Percentiles rank a stretch among this genome's conserved stretches.
Evolutionary conservation across 2,113 vertebrate species (phyloP).

Genomic region (Odobenus rosmarus): DNA sequence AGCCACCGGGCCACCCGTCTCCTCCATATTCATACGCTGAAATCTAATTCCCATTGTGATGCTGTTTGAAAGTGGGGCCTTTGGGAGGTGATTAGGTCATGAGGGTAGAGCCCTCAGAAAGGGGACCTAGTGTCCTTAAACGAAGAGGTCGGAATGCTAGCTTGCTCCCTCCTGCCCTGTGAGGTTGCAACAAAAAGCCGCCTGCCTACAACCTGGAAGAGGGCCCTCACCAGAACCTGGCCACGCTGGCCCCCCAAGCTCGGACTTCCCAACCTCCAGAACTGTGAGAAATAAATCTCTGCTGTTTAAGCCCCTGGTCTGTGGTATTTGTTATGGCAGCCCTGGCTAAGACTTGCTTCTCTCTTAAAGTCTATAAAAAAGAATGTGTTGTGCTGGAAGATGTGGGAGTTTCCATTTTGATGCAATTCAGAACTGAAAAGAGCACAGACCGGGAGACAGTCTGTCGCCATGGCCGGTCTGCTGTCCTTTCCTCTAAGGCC

Average conservation of each 20-base stretch:
- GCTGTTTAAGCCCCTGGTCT: not conserved
- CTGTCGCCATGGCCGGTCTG: not conserved
- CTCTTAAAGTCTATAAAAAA: constrained; percentile 43
- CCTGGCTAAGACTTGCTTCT: not conserved
- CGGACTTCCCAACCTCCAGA: not conserved
- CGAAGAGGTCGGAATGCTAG: not conserved
- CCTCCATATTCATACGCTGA: not conserved
- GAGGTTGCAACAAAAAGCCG: not conserved
- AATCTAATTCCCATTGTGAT: not conserved
- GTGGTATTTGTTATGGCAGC: not conserved
- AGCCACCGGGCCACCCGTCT: not conserved
- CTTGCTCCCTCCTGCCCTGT: not conserved
- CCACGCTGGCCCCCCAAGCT: not conserved
- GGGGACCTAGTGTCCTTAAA: not conserved
- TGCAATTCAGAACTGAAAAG: constrained; percentile 5
- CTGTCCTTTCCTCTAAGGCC: not conserved
- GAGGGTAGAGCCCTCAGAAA: not conserved
- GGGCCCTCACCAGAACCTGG: not conserved
- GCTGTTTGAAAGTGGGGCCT: not conserved
- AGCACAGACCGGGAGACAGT: not conserved
- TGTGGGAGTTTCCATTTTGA: constrained; percentile 15
- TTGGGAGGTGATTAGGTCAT: not conserved
- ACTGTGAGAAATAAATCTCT: not conserved
- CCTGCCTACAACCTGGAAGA: not conserved
- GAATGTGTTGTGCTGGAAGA: not conserved